Base-by-base conservation (phyloP, 1,140 invertebrate species). In the Palaemon carinicauda region DNA sequence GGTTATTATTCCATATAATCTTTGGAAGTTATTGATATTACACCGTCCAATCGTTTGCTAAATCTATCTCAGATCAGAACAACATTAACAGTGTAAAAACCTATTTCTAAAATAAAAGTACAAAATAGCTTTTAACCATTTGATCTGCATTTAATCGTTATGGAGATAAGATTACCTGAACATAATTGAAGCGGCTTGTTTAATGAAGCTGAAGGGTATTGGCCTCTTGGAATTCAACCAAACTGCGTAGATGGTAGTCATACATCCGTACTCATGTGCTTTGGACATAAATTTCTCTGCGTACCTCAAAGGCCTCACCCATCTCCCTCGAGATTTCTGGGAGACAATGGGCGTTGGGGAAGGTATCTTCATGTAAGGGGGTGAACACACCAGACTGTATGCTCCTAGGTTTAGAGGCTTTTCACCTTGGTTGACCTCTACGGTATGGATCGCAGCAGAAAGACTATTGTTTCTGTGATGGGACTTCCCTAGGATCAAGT, bases 231-330 rank as follows among this genome's bases (percentile, higher is more conserved):
- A 71, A 54, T 87, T 79, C 52, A 87, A 53, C 86, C 86, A 87
- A 1, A 87, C 41, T 3, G 77, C 80, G 69, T 87, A 87, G 29
- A 87, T 79, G 2, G 86, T 87, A 24, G 78, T 80, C 86, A 87
- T 87, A 69, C 77, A 80, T 31, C 89, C 89, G 81, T 77, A 88
- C 50, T 87, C 86, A 51, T 84, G 83, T 3, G 89, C 80, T 7
- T 54, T 41, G 15, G 82, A 88, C 89, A 89, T 89, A 73, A 89
- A 89, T 9, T 87, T 69, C 80, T 89, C 89, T 17, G 87, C 89
- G 21, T 89, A 88, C 69, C 89, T 87, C 54, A 89, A 80, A 29
- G 82, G 83, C n/a, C 89, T 51, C 1, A 89, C 79, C 89, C 89
- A 89, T 2, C 77, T 41, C 50, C 84, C 84, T 31, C 41, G 41